Evolutionary conservation across 37 sponge, comb jelly and placozoan genomes (phyloP).

Genomic region (Cliona cf. orientalis): DNA sequence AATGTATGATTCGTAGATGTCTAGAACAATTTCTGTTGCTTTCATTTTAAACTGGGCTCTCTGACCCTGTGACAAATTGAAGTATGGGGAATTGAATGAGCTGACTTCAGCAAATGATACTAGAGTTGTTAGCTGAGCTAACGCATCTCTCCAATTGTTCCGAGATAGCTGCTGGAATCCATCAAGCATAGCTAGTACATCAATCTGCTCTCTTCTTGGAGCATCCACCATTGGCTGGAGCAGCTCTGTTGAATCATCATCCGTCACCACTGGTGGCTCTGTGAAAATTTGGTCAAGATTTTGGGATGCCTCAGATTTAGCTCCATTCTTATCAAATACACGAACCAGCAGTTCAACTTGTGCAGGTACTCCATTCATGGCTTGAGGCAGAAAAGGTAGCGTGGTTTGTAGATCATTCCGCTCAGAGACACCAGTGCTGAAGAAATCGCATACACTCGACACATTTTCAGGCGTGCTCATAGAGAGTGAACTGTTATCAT

Average conservation of each 20-base stretch:
- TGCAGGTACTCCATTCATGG: neutral
- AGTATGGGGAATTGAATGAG: too few relatives aligned
- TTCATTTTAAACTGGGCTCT: too few relatives aligned
- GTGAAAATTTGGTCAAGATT: neutral
- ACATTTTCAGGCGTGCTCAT: neutral
- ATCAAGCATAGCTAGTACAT: too few relatives aligned
- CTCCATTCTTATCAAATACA: constrained; percentile 47
- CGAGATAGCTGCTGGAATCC: too few relatives aligned
- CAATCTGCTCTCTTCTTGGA: too few relatives aligned
- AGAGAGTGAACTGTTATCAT: too few relatives aligned
- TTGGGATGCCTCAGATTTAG: neutral
- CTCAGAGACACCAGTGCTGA: constrained; percentile 19
- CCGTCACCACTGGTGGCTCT: neutral
- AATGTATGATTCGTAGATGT: neutral
- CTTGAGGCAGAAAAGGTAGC: constrained; percentile 5
- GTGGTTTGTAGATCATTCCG: neutral
- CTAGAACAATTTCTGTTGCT: neutral
- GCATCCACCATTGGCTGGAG: neutral
- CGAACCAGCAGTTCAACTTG: constrained; percentile 7
- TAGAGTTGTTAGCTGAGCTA: neutral
- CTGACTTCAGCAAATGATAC: neutral
- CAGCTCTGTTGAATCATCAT: neutral
- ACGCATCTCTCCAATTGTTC: neutral
- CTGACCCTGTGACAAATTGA: too few relatives aligned
- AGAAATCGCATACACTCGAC: neutral